Evolutionary conservation across 2,888 invertebrate genomes (phyloP).

Genomic region (Doris montereyensis): DNA sequence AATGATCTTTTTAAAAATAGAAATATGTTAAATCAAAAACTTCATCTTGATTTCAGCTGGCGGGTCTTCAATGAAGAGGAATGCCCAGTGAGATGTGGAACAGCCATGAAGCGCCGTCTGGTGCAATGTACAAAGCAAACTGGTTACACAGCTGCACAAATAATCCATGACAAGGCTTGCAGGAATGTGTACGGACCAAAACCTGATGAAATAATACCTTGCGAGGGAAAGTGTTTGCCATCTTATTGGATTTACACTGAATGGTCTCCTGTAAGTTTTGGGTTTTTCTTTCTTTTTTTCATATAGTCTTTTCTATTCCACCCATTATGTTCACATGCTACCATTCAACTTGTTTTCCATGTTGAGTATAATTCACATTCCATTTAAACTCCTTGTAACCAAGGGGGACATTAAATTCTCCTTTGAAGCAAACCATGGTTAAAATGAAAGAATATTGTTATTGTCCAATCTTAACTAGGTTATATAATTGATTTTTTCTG

Average conservation of each 20-base stretch:
- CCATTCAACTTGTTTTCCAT: no score
- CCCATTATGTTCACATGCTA: no score
- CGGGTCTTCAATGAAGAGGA: conserved; percentile 59
- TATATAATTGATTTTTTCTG: no score
- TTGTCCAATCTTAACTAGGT: no score
- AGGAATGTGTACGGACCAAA: conserved; percentile 75
- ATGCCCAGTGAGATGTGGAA: conserved; percentile 83
- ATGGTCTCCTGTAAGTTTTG: conserved; percentile 79
- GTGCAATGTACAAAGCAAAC: conserved; percentile 77
- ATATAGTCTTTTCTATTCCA: no score
- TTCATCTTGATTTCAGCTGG: conserved; percentile 38
- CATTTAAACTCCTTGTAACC: no score
- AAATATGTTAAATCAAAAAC: not conserved
- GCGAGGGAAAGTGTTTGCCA: conserved; percentile 79
- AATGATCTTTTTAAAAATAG: no score
- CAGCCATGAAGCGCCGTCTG: conserved; percentile 77
- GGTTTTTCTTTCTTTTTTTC: no score
- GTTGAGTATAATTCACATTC: no score
- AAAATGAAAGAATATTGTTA: no score
- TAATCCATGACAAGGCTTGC: conserved; percentile 71
- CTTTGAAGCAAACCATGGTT: no score
- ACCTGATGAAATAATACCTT: conserved; percentile 76
- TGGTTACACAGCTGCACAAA: conserved; percentile 48
- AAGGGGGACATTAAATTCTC: no score
- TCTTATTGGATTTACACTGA: conserved; percentile 81